Conservation (phyloP, 2,888 invertebrate species). For the Mythimna vitellina region DNA sequence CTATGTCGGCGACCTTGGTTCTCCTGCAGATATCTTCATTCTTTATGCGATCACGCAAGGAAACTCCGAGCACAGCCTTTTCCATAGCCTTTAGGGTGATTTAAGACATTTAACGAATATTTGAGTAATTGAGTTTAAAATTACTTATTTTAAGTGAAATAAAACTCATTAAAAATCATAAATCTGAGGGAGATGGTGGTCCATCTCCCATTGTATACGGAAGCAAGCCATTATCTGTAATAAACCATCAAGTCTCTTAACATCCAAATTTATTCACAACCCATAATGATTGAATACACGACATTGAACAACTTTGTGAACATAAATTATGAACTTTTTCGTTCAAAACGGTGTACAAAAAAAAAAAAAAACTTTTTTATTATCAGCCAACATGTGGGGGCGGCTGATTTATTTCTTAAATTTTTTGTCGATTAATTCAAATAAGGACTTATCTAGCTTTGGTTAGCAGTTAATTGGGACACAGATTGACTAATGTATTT, state of each 20-base stretch:
- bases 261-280: slow-evolving; percentile 47
- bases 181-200: not conserved
- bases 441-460: slow-evolving; percentile 80
- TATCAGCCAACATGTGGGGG: slow-evolving; percentile 75
- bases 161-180: slow-evolving; percentile 16
- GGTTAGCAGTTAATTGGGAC: slow-evolving; percentile 74
- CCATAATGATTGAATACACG: slow-evolving; percentile 57
- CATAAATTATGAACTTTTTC: slow-evolving; percentile 72
- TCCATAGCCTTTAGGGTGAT: no score
- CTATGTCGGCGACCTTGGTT: no score
- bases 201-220: not conserved
- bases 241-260: slow-evolving; percentile 35
- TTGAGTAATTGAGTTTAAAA: not conserved
- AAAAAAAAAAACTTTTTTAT: slow-evolving; percentile 61
- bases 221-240: slow-evolving; percentile 29
- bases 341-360: slow-evolving; percentile 66
- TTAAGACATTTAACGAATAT: no score
- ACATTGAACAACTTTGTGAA: slow-evolving; percentile 54
- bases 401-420: slow-evolving; percentile 80
- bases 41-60: no score
- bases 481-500: slow-evolving; percentile 80
- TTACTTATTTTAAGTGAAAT: not conserved
- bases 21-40: no score
- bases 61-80: no score
- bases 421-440: slow-evolving; percentile 84